These are phyloP conservation scores for Rousettus madagascariensis DNA, from an alignment of 2,797 vertebrate genomes.

Conservation along the genomic window DNA sequence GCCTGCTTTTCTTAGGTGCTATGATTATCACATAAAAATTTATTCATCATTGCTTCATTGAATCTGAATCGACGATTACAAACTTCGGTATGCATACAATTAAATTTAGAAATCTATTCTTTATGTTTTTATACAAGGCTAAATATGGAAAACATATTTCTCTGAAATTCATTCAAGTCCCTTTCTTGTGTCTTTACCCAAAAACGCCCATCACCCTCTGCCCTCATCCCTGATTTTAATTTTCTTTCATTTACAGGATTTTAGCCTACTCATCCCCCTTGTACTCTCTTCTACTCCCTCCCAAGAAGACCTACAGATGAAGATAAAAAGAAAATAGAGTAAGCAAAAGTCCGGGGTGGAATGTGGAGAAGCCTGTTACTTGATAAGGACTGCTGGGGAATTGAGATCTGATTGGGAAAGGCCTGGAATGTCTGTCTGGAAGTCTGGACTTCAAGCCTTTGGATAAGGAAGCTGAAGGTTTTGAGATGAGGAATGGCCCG, in stretches of 20 bases:
- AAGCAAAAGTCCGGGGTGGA: background rate
- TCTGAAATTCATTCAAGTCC: background rate
- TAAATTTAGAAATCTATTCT: constrained; percentile 54
- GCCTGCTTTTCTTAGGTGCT: background rate
- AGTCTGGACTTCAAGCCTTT: background rate
- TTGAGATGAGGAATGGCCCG: background rate
- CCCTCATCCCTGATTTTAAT: background rate
- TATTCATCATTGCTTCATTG: constrained; percentile 34
- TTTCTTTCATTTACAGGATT: background rate
- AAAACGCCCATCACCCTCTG: background rate
- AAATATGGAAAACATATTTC: constrained; percentile 26
- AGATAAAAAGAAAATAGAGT: background rate
- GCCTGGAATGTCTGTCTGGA: background rate
- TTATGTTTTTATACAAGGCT: constrained; percentile 11
- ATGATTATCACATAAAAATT: background rate
- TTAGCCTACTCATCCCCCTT: background rate
- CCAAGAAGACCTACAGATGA: background rate
- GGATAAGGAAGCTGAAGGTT: background rate
- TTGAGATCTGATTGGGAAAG: background rate
- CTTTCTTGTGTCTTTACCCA: background rate
- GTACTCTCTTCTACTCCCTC: background rate
- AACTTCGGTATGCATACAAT: constrained; percentile 52
- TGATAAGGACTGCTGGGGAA: background rate
- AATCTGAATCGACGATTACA: constrained; percentile 39
- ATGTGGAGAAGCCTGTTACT: background rate